Evolutionary conservation across 1,140 invertebrate species (phyloP), one percentile per base, ranked within the genome.

Genomic region (Psix sp.): DNA sequence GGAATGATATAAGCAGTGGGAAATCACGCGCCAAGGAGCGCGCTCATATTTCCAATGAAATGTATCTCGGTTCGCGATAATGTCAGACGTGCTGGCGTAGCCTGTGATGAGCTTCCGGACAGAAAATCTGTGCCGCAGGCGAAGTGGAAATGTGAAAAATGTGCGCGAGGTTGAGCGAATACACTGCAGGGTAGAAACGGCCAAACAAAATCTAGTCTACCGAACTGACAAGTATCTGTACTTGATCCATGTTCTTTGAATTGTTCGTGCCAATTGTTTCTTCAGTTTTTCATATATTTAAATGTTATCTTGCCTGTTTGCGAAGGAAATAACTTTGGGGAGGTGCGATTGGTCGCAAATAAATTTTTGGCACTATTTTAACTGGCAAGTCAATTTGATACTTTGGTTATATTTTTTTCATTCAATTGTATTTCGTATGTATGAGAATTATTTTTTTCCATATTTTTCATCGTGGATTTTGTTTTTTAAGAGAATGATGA

Each of bases 111-210:
- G 56, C 15, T 52, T 60, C 65, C 46, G 54, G 65, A 68, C 54
- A 46, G 45, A 63, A 60, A 62, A 49, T 54, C 48, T 36, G 57
- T n/a, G 36, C 15, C 16, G 11, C 10, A 17, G 29, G 48, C 49
- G 56, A 71, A 71, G 57, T 62, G 67, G 62, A 71, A 71, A 71
- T 63, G 57, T 63, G 51, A 71, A 71, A 71, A 71, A 71, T 62
- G 56, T 51, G 42, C 2, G 20, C 35, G 2, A 26, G 7, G 11
- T 9, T 20, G 16, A 36, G 16, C 4, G 9, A 9, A 24, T 5
- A 2, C 26, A n/a, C 26, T 1, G 13, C 13, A 7, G 1, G 10
- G 21, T n/a, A 20, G 39, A 18, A n/a, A 29, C 16, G 26, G 16
- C 15, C 20, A 26, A 14, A 56, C 26, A 36, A 38, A 43, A 52